phyloP scores from a whole-genome alignment of 2,113 vertebrate species.

The Lepisosteus oculatus region DNA sequence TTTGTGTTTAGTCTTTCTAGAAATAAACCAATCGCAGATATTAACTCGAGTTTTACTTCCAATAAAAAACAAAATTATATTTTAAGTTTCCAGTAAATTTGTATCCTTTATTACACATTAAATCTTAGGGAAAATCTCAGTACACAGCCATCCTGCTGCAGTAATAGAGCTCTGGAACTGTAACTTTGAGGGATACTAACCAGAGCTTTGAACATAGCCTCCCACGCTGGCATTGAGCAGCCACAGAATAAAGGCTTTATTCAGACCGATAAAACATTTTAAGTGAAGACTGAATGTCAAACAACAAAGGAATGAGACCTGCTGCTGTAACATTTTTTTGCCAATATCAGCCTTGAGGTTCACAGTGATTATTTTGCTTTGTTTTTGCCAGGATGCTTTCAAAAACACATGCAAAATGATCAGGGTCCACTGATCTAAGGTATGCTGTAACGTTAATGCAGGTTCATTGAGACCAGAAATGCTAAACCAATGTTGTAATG shows the following conservation, averaged over 20 bases:
- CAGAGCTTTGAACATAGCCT: neutral
- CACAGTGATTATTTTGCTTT: neutral
- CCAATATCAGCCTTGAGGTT: neutral
- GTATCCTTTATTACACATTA: constrained; percentile 18
- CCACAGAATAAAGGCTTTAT: neutral
- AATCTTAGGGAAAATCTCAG: constrained; percentile 20
- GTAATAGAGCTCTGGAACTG: constrained; percentile 8
- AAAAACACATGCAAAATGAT: too few species aligned
- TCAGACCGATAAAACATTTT: neutral
- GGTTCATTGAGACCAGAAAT: too few species aligned
- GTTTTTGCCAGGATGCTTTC: neutral
- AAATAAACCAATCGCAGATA: neutral
- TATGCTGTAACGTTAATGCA: too few species aligned
- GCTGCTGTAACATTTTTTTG: neutral
- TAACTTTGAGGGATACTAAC: neutral
- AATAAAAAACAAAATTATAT: constrained; percentile 13
- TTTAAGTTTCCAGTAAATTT: neutral
- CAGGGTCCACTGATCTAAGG: too few species aligned
- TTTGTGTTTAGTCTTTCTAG: neutral
- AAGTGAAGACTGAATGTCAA: neutral
- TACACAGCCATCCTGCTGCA: constrained; percentile 20
- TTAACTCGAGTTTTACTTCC: constrained; percentile 12
- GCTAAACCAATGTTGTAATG: too few species aligned
- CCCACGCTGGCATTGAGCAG: neutral
- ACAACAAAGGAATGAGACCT: neutral